Percentiles rank a stretch among this genome's conserved stretches.
phyloP scores from a whole-genome alignment of 2,113 vertebrate genomes.

The Athene noctua region DNA sequence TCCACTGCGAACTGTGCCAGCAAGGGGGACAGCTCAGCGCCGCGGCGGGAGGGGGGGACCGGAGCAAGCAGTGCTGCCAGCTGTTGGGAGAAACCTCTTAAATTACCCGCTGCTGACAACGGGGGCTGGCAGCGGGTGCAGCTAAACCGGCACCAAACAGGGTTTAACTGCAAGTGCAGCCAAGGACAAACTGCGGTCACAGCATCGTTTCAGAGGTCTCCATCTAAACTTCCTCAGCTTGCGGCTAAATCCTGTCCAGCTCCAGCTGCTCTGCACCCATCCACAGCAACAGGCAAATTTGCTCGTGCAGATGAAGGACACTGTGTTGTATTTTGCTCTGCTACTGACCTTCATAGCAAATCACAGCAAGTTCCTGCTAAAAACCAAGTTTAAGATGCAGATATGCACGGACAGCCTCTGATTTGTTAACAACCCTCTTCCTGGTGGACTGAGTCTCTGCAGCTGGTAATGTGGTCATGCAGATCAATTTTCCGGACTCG shows the following conservation, averaged over 20 bases:
- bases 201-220: not conserved
- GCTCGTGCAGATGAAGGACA: not conserved
- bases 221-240: not conserved
- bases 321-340: not conserved
- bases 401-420: not conserved
- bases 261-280: not conserved
- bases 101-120: not conserved
- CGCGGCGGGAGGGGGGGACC: not conserved
- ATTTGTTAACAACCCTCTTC: not conserved
- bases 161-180: not conserved
- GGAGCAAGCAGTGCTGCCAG: not conserved
- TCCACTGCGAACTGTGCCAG: not conserved
- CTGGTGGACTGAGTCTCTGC: not conserved
- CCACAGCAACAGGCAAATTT: fast-evolving
- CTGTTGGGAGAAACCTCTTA: not conserved
- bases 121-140: not conserved
- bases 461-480: not conserved
- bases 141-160: not conserved
- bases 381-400: not conserved
- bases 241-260: not conserved
- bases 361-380: not conserved
- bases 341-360: not conserved
- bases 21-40: not conserved
- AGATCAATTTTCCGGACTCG: not conserved
- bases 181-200: not conserved